Evolutionary conservation across 2,113 vertebrate species (phyloP).

Genomic region (Hoplias malabaricus): DNA sequence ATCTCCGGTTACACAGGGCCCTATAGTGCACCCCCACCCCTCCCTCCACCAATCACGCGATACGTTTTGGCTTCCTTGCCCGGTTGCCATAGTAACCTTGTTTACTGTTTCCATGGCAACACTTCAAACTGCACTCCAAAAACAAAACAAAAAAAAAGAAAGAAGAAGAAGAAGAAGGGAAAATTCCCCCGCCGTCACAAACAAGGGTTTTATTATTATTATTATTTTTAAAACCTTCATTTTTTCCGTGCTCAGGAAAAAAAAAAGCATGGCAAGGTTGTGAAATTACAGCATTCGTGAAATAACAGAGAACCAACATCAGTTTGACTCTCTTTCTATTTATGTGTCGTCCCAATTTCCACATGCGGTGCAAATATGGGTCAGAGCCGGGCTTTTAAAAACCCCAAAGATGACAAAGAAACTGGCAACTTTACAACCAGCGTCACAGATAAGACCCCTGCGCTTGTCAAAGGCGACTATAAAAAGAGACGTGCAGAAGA

Average conservation of each 20-base stretch:
- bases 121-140: slow-evolving; percentile 77
- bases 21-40: slow-evolving; percentile 57
- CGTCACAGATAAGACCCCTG: background rate
- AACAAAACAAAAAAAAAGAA: slow-evolving; percentile 69
- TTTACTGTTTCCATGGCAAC: slow-evolving; percentile 80
- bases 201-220: slow-evolving; percentile 51
- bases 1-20: slow-evolving; percentile 72
- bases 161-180: no score
- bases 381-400: background rate
- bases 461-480: background rate
- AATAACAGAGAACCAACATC: background rate
- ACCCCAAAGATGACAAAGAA: background rate
- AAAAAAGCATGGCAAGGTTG: slow-evolving; percentile 22
- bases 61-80: slow-evolving; percentile 77
- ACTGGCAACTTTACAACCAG: background rate
- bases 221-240: slow-evolving; percentile 51
- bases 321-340: background rate
- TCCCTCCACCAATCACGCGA: slow-evolving; percentile 70
- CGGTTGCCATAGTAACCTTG: slow-evolving; percentile 75
- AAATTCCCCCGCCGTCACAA: slow-evolving; percentile 68
- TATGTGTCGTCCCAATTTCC: background rate
- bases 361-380: background rate
- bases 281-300: background rate
- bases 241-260: slow-evolving; percentile 48
- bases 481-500: background rate